Percentiles rank a stretch among this genome's conserved stretches.
phyloP scores from a whole-genome alignment of 2,888 invertebrate genomes.

The Clusia tigrina region DNA sequence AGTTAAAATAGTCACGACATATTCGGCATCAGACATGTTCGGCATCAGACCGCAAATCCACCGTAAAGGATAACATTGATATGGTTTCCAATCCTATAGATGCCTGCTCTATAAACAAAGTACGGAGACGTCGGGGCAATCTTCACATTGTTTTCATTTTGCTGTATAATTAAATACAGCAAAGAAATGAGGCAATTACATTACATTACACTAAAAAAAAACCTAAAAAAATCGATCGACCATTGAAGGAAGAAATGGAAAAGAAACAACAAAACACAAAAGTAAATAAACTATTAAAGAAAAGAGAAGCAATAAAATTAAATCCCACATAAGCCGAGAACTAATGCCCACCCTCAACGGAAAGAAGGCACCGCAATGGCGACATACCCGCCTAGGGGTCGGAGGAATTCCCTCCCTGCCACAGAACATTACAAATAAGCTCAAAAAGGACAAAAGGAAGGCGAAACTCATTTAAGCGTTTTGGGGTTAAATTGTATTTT shows the following conservation, averaged over 20 bases:
- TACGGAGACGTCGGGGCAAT: no score
- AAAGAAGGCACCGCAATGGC: not conserved
- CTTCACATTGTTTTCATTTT: no score
- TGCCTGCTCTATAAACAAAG: no score
- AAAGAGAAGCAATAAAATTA: constrained; percentile 58
- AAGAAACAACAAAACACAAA: constrained; percentile 29
- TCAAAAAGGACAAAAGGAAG: not conserved
- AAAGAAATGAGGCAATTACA: no score
- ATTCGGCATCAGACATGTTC: no score
- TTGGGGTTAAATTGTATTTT: not conserved
- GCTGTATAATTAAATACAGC: no score
- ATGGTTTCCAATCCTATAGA: no score
- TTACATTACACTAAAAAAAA: no score
- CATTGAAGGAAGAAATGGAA: constrained; percentile 14
- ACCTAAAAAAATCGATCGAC: no score
- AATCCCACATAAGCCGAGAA: constrained; percentile 47
- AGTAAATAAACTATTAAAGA: constrained; percentile 36
- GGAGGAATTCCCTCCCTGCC: not conserved
- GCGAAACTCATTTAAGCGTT: not conserved
- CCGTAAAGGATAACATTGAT: no score
- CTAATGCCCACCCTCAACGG: not conserved
- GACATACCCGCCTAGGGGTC: not conserved
- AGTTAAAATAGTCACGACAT: no score
- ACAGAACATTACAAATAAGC: not conserved
- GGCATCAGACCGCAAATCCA: no score